phyloP scores from a whole-genome alignment of 2,797 vertebrate species.

The Aplochiton taeniatus region DNA sequence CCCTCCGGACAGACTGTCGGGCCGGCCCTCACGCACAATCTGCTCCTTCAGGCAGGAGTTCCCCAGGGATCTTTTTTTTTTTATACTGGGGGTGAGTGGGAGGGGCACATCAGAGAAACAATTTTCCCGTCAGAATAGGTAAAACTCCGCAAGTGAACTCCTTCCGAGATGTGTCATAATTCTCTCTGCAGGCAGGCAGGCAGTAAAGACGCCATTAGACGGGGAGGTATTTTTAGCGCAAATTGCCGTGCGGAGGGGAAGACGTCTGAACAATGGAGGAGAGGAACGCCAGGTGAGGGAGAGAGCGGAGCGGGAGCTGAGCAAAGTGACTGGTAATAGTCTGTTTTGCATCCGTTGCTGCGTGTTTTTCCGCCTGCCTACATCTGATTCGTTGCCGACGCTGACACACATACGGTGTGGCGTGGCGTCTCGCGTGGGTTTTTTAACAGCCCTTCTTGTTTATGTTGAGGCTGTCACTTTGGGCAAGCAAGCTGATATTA shows the following conservation, averaged over 20 bases:
- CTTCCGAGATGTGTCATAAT: constrained; percentile 18
- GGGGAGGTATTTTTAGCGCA: not conserved
- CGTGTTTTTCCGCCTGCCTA: too few species aligned
- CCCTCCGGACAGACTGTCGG: too few species aligned
- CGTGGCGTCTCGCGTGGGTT: constrained; percentile 25
- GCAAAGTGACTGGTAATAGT: too few species aligned
- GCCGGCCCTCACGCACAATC: too few species aligned
- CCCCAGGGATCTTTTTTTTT: not conserved
- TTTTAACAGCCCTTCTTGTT: constrained; percentile 8
- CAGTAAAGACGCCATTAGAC: constrained; percentile 3
- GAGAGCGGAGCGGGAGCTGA: too few species aligned
- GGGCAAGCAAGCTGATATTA: constrained; percentile 28
- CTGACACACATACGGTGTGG: constrained; percentile 15
- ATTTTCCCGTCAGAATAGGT: constrained; percentile 15
- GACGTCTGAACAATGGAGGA: not conserved
- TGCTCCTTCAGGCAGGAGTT: not conserved
- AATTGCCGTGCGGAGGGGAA: not conserved
- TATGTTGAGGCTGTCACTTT: constrained; percentile 29
- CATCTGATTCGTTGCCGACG: constrained; percentile 31
- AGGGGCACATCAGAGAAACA: not conserved
- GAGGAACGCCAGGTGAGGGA: too few species aligned
- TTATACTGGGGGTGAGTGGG: too few species aligned
- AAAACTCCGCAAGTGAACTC: constrained; percentile 10
- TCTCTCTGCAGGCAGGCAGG: not conserved
- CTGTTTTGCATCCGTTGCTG: too few species aligned